A percentile compares a stretch with the other conserved stretches of the same genome.
These are phyloP conservation scores for Agonopterix subpropinquella DNA, from an alignment of 2,888 invertebrate genomes.

Conservation along the genomic window DNA sequence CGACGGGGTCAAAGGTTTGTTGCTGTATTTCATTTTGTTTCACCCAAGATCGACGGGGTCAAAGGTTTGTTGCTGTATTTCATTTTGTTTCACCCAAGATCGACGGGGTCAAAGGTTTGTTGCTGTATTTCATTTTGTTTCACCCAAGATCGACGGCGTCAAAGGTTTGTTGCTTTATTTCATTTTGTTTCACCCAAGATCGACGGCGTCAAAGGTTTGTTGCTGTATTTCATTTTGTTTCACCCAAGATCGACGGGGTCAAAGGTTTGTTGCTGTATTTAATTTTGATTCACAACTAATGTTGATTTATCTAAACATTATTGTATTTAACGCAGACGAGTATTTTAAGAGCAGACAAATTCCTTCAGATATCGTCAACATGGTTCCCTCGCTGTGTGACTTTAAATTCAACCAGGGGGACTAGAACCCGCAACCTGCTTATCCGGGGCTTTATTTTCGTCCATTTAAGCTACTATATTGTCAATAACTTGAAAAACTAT, in stretches of 20 bases:
- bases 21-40: not conserved
- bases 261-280: not conserved
- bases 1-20: not conserved
- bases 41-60: conserved; percentile 50
- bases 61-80: conserved; percentile 28
- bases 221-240: not conserved
- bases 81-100: not conserved
- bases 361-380: too few species aligned
- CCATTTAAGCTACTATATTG: too few species aligned
- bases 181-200: not conserved
- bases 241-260: not conserved
- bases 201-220: not conserved
- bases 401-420: too few species aligned
- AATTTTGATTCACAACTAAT: too few species aligned
- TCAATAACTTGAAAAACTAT: too few species aligned
- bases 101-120: not conserved
- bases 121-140: not conserved
- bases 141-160: conserved; percentile 50
- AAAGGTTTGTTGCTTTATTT: conserved; percentile 28
- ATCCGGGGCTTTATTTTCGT: too few species aligned
- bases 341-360: too few species aligned
- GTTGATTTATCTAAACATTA: too few species aligned
- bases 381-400: too few species aligned
- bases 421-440: too few species aligned
- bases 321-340: too few species aligned